phyloP scores from a whole-genome alignment of 2,113 vertebrate species.

The Protobothrops mucrosquamatus region DNA sequence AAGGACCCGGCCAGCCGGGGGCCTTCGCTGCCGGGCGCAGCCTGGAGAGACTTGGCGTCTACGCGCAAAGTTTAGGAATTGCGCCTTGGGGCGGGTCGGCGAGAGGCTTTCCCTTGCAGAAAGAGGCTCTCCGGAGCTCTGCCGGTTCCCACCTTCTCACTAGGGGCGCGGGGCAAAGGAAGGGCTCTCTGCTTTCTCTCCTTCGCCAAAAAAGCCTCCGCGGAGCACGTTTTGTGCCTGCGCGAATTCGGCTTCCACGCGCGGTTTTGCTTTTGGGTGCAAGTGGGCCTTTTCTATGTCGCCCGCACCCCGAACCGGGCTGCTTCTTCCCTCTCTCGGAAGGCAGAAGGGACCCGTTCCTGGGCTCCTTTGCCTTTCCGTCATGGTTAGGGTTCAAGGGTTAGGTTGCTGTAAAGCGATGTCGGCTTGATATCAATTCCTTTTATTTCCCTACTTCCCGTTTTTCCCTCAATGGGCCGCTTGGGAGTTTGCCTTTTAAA shows the following conservation, averaged over 20 bases:
- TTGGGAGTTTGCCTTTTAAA: conserved; percentile 1
- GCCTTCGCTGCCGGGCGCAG: neutral
- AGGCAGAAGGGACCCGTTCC: neutral
- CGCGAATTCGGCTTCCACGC: neutral
- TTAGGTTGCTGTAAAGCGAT: neutral
- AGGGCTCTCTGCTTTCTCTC: too few species aligned
- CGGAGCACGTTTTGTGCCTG: neutral
- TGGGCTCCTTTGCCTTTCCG: neutral
- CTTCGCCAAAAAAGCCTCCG: neutral
- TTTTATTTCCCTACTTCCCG: neutral
- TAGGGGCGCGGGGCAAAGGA: fast-evolving
- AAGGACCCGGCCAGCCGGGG: neutral
- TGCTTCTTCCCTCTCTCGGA: neutral
- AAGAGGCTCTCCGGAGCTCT: neutral
- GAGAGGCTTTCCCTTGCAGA: neutral
- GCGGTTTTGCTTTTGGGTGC: neutral
- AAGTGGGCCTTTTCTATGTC: fast-evolving
- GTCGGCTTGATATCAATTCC: neutral
- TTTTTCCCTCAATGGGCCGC: neutral
- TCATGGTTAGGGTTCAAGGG: neutral
- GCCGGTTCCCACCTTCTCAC: neutral
- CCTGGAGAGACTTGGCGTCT: neutral
- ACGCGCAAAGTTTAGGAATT: neutral
- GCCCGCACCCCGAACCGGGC: neutral
- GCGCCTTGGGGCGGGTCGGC: neutral